A percentile compares a stretch with the other conserved stretches of the same genome.
Evolutionary conservation across 2,113 vertebrate species (phyloP).

Genomic region (Meleagris gallopavo): DNA sequence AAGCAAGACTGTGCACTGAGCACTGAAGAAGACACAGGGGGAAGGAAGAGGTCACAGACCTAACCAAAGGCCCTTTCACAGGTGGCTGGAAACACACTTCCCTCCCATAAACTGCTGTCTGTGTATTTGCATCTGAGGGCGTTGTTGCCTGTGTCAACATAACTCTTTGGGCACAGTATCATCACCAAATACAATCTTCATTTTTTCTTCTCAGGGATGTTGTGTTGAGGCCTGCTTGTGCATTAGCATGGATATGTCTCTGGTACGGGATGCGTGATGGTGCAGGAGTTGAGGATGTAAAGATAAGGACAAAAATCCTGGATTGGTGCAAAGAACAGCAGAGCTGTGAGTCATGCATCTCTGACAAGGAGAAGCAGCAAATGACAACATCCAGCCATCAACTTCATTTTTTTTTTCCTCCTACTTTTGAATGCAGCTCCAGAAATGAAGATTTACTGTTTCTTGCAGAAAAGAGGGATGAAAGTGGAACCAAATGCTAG

Average conservation of each 20-base stretch:
- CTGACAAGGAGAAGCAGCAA: background rate
- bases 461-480: background rate
- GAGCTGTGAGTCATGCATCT: fast-evolving
- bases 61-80: background rate
- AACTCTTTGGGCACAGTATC: fast-evolving
- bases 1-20: background rate
- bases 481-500: background rate
- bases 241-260: background rate
- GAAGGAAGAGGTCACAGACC: background rate
- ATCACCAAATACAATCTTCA: background rate
- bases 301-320: background rate
- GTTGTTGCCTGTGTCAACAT: background rate
- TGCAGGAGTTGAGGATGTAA: background rate
- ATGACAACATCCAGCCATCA: background rate
- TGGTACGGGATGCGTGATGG: background rate
- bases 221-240: background rate
- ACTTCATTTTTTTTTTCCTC: background rate
- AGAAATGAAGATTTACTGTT: background rate
- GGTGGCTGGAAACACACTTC: background rate
- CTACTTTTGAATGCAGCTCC: background rate
- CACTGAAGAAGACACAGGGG: background rate
- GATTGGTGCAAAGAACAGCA: background rate
- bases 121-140: background rate
- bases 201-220: background rate
- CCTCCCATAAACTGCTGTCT: background rate